Conservation (phyloP, 2,797 vertebrate genomes). For the Pangasius mekongensis region DNA sequence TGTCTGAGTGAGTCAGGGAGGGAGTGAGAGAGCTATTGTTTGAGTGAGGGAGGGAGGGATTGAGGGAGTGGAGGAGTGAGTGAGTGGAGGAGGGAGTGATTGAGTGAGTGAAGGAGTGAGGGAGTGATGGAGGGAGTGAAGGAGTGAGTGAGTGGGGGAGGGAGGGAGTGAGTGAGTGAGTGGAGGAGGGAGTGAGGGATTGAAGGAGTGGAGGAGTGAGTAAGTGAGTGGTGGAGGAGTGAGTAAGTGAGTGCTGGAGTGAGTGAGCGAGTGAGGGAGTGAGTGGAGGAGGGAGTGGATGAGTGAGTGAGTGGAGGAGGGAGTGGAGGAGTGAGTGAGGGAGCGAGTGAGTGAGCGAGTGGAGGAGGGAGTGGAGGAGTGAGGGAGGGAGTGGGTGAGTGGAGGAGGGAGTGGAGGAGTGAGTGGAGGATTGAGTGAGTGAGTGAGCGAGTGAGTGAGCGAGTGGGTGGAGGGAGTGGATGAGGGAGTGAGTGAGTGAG, state of each 20-base stretch:
- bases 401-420: not conserved
- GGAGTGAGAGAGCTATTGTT: too few species aligned
- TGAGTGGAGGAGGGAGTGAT: not conserved
- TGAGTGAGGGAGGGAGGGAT: not conserved
- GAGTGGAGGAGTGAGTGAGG: not conserved
- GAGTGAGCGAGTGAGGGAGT: rapidly evolving
- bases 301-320: too few species aligned
- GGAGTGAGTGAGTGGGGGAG: rapidly evolving
- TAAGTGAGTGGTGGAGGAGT: not conserved
- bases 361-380: rapidly evolving
- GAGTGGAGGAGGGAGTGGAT: too few species aligned
- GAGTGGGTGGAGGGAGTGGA: too few species aligned
- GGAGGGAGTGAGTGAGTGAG: not conserved
- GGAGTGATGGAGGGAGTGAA: not conserved
- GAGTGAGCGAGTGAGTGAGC: not conserved
- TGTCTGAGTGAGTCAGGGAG: not conserved
- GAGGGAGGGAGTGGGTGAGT: not conserved
- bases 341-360: not conserved
- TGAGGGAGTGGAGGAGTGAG: not conserved
- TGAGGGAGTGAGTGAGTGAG: not conserved
- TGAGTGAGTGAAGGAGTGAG: not conserved
- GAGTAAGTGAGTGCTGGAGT: not conserved
- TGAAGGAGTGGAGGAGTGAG: too few species aligned
- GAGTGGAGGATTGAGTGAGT: rapidly evolving
- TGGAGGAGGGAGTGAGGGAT: not conserved